Evolutionary conservation across 2,113 vertebrate species (phyloP).

Genomic region (Coryphaenoides rupestris): DNA sequence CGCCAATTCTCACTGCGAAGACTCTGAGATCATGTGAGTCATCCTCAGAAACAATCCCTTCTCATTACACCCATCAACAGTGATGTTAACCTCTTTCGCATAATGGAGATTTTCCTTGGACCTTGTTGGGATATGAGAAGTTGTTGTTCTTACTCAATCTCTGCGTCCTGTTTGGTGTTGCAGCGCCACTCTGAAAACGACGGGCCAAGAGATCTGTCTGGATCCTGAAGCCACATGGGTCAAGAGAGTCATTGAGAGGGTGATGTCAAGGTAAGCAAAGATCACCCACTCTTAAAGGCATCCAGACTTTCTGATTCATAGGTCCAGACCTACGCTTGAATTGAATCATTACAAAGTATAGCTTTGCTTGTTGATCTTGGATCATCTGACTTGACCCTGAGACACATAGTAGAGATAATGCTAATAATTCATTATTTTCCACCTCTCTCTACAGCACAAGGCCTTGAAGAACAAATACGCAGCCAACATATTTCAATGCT

Average conservation of each 20-base stretch:
- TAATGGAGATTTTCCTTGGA: background rate
- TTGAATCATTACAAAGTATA: too few relatives aligned
- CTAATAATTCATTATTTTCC: too few relatives aligned
- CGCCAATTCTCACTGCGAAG: slow-evolving; percentile 79
- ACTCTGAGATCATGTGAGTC: slow-evolving; percentile 88
- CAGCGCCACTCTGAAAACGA: slow-evolving; percentile 73
- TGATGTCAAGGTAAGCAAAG: slow-evolving; percentile 62
- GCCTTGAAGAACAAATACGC: too few relatives aligned
- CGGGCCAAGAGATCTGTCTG: slow-evolving; percentile 67
- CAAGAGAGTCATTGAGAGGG: slow-evolving; percentile 58
- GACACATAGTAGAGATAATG: background rate
- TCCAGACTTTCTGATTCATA: too few relatives aligned
- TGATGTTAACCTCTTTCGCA: background rate
- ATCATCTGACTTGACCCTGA: background rate
- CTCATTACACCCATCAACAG: background rate
- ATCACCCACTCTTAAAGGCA: background rate
- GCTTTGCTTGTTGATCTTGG: background rate
- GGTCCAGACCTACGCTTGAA: background rate
- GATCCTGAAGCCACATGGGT: slow-evolving; percentile 74
- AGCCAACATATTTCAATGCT: too few relatives aligned
- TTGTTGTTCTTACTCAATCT: slow-evolving; percentile 8
- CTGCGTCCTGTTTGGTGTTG: slow-evolving; percentile 12
- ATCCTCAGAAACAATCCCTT: background rate
- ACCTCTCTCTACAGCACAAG: too few relatives aligned
- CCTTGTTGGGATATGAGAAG: background rate